Percentiles rank a stretch among this genome's conserved stretches.
phyloP scores from a whole-genome alignment of 2,113 vertebrate genomes.

The Phalacrocorax aristotelis region DNA sequence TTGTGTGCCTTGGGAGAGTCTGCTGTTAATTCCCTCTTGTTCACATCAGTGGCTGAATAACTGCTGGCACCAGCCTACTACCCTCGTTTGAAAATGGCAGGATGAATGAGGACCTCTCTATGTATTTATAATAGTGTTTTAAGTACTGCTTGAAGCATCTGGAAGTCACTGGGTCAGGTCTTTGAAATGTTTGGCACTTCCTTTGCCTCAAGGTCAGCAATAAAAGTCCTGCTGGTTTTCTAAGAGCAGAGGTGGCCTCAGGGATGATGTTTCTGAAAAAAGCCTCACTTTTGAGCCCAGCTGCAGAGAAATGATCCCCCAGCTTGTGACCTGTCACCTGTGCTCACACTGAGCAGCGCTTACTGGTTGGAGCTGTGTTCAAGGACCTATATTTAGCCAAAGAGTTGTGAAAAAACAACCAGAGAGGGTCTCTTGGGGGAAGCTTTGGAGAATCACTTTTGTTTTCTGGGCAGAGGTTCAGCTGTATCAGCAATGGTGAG shows the following conservation, averaged over 20 bases:
- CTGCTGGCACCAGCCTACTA: background rate
- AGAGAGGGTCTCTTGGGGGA: rapidly evolving
- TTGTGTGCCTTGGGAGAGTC: background rate
- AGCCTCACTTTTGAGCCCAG: background rate
- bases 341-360: background rate
- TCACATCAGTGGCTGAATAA: background rate
- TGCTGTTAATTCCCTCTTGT: background rate
- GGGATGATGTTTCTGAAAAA: background rate
- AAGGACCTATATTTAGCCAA: constrained; percentile 3
- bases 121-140: background rate
- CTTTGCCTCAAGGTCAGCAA: background rate
- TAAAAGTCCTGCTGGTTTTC: constrained; percentile 1
- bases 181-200: background rate
- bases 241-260: background rate
- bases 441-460: background rate
- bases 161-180: background rate
- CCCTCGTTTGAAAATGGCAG: background rate
- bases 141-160: background rate
- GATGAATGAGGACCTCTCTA: background rate
- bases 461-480: background rate
- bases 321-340: background rate
- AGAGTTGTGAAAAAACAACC: background rate
- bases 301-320: background rate
- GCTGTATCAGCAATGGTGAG: background rate
- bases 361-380: background rate